Conservation (phyloP, 1,140 invertebrate species). For the Maniola jurtina region DNA sequence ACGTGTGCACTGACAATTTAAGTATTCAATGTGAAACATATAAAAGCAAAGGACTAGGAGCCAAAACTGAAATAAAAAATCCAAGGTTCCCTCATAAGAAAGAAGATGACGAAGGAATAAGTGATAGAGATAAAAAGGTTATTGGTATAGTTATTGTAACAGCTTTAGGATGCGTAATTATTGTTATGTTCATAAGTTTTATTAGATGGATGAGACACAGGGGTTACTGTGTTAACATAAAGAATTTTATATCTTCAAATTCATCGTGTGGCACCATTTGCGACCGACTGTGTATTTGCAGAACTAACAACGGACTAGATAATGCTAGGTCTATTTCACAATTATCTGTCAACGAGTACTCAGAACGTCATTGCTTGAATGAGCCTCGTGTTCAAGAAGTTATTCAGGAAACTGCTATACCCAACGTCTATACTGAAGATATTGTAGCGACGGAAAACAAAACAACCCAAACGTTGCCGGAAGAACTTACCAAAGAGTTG, state of each 20-base stretch:
- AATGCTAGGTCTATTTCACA: constrained; percentile 81
- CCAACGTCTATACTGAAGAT: constrained; percentile 54
- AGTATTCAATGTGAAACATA: constrained; percentile 75
- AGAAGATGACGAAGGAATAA: constrained; percentile 42
- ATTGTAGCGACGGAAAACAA: constrained; percentile 81
- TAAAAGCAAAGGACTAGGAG: constrained; percentile 57
- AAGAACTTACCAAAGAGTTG: constrained; percentile 86
- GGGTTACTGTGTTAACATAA: constrained; percentile 57
- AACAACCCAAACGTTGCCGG: constrained; percentile 85
- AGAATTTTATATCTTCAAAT: constrained; percentile 58
- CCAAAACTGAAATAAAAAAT: constrained; percentile 64
- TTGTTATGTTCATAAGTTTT: constrained; percentile 61
- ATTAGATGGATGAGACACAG: constrained; percentile 58
- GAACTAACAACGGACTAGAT: constrained; percentile 53
- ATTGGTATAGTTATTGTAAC: constrained; percentile 67
- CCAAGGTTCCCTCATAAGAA: constrained; percentile 71
- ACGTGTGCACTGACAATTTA: constrained; percentile 78
- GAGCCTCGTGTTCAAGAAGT: constrained; percentile 70
- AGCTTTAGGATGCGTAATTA: constrained; percentile 54
- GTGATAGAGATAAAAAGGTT: constrained; percentile 60
- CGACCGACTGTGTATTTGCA: constrained; percentile 50
- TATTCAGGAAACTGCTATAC: constrained; percentile 68
- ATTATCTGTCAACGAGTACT: constrained; percentile 82
- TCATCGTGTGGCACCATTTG: constrained; percentile 55
- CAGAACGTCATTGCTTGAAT: constrained; percentile 79